A percentile compares a stretch with the other conserved stretches of the same genome.
Evolutionary conservation across 2,888 invertebrate species (phyloP).

Genomic region (Drosophila colorata): DNA sequence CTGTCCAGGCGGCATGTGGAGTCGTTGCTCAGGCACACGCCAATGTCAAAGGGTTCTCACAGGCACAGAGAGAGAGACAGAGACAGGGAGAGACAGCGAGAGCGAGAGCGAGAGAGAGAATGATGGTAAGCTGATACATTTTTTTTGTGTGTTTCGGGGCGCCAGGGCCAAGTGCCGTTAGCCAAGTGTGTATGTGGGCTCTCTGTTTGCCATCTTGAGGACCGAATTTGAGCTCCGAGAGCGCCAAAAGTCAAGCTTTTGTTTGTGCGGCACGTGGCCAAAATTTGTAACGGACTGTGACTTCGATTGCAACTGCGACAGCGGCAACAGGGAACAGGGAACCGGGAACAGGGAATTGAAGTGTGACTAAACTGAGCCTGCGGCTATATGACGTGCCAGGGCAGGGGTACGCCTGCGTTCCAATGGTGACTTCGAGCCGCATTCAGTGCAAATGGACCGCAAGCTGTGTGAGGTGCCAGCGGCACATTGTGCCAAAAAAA

Average conservation of each 20-base stretch:
- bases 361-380: conserved; percentile 73
- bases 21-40: conserved; percentile 66
- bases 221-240: conserved; percentile 4
- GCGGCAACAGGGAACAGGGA: conserved; percentile 1
- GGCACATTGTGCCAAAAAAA: conserved; percentile 44
- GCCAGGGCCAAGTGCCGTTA: conserved; percentile 62
- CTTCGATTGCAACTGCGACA: conserved; percentile 16
- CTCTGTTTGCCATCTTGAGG: conserved; percentile 25
- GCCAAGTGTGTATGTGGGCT: conserved; percentile 28
- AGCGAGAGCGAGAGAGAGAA: too few species aligned
- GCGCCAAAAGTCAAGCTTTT: conserved; percentile 70
- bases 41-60: conserved; percentile 75
- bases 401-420: conserved; percentile 1
- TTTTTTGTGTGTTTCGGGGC: conserved; percentile 10
- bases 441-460: conserved; percentile 50
- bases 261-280: conserved; percentile 69
- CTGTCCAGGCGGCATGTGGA: conserved; percentile 25
- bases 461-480: conserved; percentile 63
- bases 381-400: conserved; percentile 38
- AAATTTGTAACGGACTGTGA: conserved; percentile 15
- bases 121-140: conserved; percentile 37
- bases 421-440: background rate
- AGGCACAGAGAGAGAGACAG: background rate
- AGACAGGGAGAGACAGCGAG: background rate
- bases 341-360: conserved; percentile 42